Percentiles rank a stretch among this genome's conserved stretches.
These are phyloP conservation scores for Tapirus indicus DNA, from an alignment of 2,797 vertebrate genomes.

Conservation along the genomic window DNA sequence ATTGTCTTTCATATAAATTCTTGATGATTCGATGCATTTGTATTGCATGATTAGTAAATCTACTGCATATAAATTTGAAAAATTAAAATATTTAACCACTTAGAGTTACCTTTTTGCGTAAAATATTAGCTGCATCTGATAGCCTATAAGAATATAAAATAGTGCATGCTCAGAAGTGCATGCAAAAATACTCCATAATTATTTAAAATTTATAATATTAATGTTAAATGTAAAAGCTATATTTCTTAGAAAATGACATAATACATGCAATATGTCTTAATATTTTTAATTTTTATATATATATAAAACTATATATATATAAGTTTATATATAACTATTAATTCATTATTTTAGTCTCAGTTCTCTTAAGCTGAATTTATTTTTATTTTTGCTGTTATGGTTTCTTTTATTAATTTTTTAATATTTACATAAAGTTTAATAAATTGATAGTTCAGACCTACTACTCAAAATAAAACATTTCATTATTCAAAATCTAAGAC, in stretches of 20 bases:
- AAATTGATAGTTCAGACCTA: background rate
- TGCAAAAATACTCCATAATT: conserved; percentile 48
- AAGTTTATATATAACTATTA: conserved; percentile 46
- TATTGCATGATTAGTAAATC: conserved; percentile 77
- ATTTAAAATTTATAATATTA: conserved; percentile 75
- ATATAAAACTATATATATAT: too few species aligned
- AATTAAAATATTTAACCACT: conserved; percentile 62
- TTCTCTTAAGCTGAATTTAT: conserved; percentile 66
- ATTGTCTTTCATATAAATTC: conserved; percentile 66
- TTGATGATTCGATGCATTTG: conserved; percentile 68
- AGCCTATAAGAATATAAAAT: conserved; percentile 68
- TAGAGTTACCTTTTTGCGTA: conserved; percentile 46
- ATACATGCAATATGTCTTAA: conserved; percentile 43
- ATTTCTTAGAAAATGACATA: conserved; percentile 63
- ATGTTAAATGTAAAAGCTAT: conserved; percentile 34
- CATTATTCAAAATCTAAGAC: background rate
- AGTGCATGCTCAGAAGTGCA: conserved; percentile 74
- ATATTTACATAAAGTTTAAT: conserved; percentile 62
- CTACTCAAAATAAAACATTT: conserved; percentile 59
- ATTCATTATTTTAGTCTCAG: conserved; percentile 52
- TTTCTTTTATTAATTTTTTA: conserved; percentile 57
- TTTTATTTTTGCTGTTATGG: conserved; percentile 44
- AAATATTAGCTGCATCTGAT: conserved; percentile 67
- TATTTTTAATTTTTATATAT: background rate
- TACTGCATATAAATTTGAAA: conserved; percentile 71